Conservation (phyloP, 2,113 vertebrate genomes). For the Amphiprion ocellaris region DNA sequence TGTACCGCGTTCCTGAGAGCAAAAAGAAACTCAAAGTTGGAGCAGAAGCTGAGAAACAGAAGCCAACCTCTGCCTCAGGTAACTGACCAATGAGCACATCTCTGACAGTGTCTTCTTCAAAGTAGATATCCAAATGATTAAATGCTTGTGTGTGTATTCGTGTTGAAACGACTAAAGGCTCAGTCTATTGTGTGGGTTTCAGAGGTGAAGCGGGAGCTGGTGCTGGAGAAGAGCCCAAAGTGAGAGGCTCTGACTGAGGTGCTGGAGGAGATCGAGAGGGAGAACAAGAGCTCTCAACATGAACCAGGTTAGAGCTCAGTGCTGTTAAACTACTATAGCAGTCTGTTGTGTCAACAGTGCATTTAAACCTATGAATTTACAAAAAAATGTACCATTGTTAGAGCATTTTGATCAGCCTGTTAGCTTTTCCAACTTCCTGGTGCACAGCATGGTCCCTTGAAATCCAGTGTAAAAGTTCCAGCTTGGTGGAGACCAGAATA, state of each 20-base stretch:
- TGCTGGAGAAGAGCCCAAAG: slow-evolving; percentile 95
- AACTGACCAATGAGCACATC: neutral
- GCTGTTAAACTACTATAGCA: neutral
- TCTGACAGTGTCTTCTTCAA: neutral
- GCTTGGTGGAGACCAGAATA: too few species aligned
- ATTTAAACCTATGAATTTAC: neutral
- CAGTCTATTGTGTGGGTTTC: slow-evolving; percentile 60
- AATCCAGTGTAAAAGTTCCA: too few species aligned
- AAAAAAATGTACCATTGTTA: neutral
- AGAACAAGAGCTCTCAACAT: slow-evolving; percentile 89
- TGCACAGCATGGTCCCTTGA: too few species aligned
- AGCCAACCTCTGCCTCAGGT: slow-evolving; percentile 64
- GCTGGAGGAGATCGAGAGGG: slow-evolving; percentile 94
- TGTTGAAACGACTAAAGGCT: slow-evolving; percentile 9
- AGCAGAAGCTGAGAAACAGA: slow-evolving; percentile 68
- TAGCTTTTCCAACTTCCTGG: too few species aligned
- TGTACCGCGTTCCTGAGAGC: slow-evolving; percentile 88
- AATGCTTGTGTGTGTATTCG: neutral
- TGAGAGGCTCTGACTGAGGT: slow-evolving; percentile 95
- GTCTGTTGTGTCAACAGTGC: neutral
- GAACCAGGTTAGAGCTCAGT: slow-evolving; percentile 84
- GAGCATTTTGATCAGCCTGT: neutral
- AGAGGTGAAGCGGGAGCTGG: slow-evolving; percentile 89
- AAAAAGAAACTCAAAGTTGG: slow-evolving; percentile 88
- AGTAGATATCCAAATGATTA: neutral